A percentile compares a stretch with the other conserved stretches of the same genome.
Conservation (phyloP, 2,888 invertebrate species). For the Caenorhabditis plicata region DNA sequence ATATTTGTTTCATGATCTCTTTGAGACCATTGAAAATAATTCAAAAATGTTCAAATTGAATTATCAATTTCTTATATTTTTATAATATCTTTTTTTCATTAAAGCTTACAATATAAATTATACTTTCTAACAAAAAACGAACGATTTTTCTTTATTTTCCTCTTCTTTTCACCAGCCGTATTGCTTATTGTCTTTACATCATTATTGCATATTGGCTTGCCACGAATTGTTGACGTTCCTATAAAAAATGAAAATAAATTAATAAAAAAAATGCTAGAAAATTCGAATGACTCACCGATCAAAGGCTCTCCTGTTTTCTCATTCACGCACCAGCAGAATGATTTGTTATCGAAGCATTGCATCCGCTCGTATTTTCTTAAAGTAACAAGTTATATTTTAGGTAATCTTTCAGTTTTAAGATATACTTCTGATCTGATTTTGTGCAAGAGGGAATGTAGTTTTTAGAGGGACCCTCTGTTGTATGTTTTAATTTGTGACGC, state of each 20-base stretch:
- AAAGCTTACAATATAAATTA: too few relatives aligned
- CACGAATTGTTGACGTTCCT: constrained; percentile 28
- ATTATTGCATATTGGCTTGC: constrained; percentile 32
- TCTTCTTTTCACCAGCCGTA: constrained; percentile 8
- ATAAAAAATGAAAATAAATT: neutral
- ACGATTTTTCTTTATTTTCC: constrained; percentile 31
- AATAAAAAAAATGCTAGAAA: constrained; percentile 71
- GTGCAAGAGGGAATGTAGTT: constrained; percentile 39
- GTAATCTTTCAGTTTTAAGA: neutral
- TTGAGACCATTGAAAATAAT: too few relatives aligned
- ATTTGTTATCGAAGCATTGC: constrained; percentile 75
- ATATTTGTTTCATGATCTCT: too few relatives aligned
- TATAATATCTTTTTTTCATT: too few relatives aligned
- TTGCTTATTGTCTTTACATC: constrained; percentile 8
- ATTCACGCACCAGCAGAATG: constrained; percentile 87
- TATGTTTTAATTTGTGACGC: constrained; percentile 15
- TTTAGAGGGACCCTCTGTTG: constrained; percentile 15
- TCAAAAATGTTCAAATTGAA: too few relatives aligned
- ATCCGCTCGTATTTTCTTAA: constrained; percentile 81
- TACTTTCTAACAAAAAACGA: neutral
- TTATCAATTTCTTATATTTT: too few relatives aligned
- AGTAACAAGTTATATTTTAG: neutral
- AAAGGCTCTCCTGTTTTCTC: constrained; percentile 85
- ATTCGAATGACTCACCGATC: too few relatives aligned
- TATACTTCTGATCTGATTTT: constrained; percentile 24